These are phyloP conservation scores for Passer montanus DNA, from an alignment of 2,113 vertebrate genomes.

Conservation along the genomic window DNA sequence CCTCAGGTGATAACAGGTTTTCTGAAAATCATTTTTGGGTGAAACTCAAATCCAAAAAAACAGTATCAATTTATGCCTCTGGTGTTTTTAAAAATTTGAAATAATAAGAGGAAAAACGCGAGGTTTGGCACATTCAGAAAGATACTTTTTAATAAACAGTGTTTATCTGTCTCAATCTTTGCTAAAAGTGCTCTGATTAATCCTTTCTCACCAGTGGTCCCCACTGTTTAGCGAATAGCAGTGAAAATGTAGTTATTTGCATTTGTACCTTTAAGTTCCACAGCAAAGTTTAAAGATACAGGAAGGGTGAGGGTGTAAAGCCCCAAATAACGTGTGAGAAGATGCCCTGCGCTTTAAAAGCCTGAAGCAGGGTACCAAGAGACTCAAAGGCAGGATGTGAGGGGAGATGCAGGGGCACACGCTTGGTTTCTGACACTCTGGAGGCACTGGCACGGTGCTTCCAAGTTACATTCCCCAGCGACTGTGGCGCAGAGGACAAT, in stretches of 20 bases:
- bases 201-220: background rate
- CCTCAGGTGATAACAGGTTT: background rate
- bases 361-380: too few species aligned
- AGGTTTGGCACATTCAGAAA: background rate
- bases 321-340: background rate
- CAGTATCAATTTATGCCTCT: background rate
- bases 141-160: background rate
- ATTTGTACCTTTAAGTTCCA: background rate
- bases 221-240: background rate
- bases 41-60: background rate
- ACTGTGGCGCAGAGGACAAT: background rate
- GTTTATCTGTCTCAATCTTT: background rate
- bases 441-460: background rate
- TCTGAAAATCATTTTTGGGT: background rate
- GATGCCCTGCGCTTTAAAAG: background rate
- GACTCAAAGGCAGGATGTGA: accelerated
- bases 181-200: background rate
- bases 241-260: background rate
- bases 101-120: background rate
- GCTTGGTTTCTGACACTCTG: background rate
- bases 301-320: background rate
- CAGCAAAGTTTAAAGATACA: too few species aligned
- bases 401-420: background rate
- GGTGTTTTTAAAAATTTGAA: background rate
- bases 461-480: accelerated